These are phyloP conservation scores for Clunio marinus DNA, from an alignment of 2,888 invertebrate genomes.

Conservation along the genomic window DNA sequence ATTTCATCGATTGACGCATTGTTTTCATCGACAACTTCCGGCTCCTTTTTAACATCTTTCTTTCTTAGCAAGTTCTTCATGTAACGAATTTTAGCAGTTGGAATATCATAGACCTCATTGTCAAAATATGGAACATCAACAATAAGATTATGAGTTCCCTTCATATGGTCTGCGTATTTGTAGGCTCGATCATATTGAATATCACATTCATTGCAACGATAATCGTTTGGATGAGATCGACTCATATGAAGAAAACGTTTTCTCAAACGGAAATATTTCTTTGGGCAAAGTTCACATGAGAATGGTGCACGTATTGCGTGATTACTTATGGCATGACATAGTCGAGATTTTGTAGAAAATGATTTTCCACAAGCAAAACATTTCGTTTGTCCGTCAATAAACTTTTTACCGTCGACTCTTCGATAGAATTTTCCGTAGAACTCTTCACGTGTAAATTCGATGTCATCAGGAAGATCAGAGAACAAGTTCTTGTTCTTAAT, in stretches of 20 bases:
- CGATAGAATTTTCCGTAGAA: slow-evolving; percentile 1
- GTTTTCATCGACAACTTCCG: background rate
- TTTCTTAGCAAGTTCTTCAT: background rate
- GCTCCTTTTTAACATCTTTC: background rate
- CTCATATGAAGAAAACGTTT: slow-evolving; percentile 11
- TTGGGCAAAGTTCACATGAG: slow-evolving; percentile 12
- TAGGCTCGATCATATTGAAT: slow-evolving; percentile 12
- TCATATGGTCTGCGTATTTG: slow-evolving; percentile 1
- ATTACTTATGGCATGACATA: background rate
- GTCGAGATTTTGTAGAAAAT: background rate
- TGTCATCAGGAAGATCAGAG: background rate
- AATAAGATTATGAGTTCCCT: background rate
- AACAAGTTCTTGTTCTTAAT: background rate
- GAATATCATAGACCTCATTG: background rate
- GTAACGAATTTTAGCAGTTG: background rate
- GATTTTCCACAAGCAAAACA: slow-evolving; percentile 22
- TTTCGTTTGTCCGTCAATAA: background rate
- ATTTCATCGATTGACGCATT: background rate
- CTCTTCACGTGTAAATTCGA: background rate
- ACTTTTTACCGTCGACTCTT: no score
- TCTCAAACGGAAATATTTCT: background rate
- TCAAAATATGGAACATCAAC: background rate
- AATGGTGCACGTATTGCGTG: background rate
- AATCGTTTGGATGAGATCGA: background rate
- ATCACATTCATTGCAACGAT: background rate